phyloP scores from a whole-genome alignment of 2,888 invertebrate species.

The Linhomoeus sp. region DNA sequence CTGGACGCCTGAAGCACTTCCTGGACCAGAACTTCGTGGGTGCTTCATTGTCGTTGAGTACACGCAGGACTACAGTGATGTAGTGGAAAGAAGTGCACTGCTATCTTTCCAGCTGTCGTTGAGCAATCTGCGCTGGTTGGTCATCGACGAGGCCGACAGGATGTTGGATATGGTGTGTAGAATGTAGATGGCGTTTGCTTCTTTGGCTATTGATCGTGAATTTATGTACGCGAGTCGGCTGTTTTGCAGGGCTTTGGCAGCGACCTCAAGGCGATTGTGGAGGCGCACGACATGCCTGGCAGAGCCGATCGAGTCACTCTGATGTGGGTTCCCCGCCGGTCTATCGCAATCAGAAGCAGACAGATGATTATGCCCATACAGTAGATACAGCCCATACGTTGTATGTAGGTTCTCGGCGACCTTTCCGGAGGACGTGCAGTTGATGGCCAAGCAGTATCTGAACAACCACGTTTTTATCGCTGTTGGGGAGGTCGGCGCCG shows the following conservation, averaged over 20 bases:
- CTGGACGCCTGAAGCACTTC: conserved; percentile 12
- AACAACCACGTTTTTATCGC: conserved; percentile 54
- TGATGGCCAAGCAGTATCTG: conserved; percentile 55
- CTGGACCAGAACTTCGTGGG: conserved; percentile 8
- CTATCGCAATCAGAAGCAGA: too few relatives aligned
- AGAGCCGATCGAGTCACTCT: conserved; percentile 7
- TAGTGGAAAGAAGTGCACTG: background rate
- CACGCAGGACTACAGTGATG: background rate
- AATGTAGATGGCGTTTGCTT: conserved; percentile 33
- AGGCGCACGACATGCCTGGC: background rate
- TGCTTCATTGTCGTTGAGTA: too few relatives aligned
- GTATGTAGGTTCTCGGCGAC: conserved; percentile 38
- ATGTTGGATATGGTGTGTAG: conserved; percentile 40
- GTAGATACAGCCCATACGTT: background rate
- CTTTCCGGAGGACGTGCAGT: conserved; percentile 51
- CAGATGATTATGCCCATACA: too few relatives aligned
- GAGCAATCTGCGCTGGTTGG: conserved; percentile 11
- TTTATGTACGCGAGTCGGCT: too few relatives aligned
- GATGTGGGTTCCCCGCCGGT: too few relatives aligned
- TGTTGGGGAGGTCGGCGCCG: conserved; percentile 77
- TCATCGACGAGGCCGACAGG: conserved; percentile 65
- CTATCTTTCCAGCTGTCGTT: background rate
- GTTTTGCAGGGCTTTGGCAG: too few relatives aligned
- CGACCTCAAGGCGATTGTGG: background rate
- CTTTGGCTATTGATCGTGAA: background rate